Conservation (phyloP, 2,113 vertebrate genomes). For the Vimba vimba region DNA sequence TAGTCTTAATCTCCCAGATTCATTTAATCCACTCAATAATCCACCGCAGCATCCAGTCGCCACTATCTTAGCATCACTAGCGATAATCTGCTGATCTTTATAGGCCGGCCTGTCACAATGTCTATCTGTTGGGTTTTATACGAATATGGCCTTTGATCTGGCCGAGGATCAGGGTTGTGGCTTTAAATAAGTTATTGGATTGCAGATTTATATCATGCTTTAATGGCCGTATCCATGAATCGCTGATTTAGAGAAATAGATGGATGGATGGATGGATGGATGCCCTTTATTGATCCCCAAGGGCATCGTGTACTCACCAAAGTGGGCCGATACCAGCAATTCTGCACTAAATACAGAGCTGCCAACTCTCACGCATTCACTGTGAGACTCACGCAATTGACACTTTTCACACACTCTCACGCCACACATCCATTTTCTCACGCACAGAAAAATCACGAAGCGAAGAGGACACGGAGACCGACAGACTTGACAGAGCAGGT, state of each 20-base stretch:
- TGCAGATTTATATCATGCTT: conserved; percentile 16
- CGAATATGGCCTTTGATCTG: not conserved
- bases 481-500: too few relatives aligned
- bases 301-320: not conserved
- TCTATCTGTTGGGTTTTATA: conserved; percentile 3
- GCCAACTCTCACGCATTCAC: too few relatives aligned
- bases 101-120: conserved; percentile 19
- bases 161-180: conserved; percentile 10
- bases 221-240: conserved; percentile 11
- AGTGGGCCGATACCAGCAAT: not conserved
- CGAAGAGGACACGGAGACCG: too few relatives aligned
- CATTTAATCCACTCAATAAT: conserved; percentile 52
- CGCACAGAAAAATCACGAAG: too few relatives aligned
- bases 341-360: not conserved
- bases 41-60: conserved; percentile 34
- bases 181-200: conserved; percentile 21
- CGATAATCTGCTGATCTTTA: conserved; percentile 36
- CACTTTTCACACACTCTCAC: too few relatives aligned
- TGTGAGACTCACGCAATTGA: too few relatives aligned
- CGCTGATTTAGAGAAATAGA: not conserved
- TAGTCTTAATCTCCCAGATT: conserved; percentile 47
- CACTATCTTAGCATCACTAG: conserved; percentile 39
- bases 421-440: too few relatives aligned
- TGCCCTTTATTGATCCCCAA: conserved; percentile 5
- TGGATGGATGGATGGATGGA: conserved; percentile 10